Percentiles rank a stretch among this genome's conserved stretches.
Conservation (phyloP, 2,113 vertebrate genomes). For the Mustelus asterias region DNA sequence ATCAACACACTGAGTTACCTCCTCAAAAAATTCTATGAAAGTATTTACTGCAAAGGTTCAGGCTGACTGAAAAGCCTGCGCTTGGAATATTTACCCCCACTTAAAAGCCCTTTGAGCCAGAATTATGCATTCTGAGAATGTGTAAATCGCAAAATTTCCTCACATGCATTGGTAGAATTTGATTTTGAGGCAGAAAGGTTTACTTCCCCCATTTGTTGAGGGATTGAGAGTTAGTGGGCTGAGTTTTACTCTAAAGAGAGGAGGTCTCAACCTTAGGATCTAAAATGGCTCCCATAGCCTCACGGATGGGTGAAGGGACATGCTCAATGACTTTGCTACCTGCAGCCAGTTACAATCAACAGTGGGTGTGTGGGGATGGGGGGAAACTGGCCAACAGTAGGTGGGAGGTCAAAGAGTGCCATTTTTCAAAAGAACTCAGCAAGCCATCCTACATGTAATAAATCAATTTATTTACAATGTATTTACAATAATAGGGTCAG, state of each 20-base stretch:
- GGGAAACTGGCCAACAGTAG: no score
- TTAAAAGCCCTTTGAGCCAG: not conserved
- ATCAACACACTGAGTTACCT: no score
- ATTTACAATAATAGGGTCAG: no score
- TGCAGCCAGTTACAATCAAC: not conserved
- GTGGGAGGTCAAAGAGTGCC: no score
- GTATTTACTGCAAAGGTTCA: not conserved
- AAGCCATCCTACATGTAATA: no score
- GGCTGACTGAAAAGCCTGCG: not conserved
- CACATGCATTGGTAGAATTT: not conserved
- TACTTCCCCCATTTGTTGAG: not conserved
- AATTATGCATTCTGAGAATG: not conserved
- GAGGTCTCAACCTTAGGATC: not conserved
- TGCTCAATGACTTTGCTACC: not conserved
- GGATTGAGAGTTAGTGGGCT: not conserved
- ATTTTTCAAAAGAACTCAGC: no score
- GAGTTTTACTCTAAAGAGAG: not conserved
- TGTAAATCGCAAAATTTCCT: not conserved
- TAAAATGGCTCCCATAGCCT: not conserved
- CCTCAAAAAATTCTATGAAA: no score
- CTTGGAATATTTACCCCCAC: not conserved
- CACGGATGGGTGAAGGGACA: not conserved
- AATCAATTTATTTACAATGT: no score
- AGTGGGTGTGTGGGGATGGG: no score
- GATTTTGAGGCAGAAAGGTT: not conserved